phyloP scores from a whole-genome alignment of 2,888 invertebrate species.

The Horisme vitalbata region DNA sequence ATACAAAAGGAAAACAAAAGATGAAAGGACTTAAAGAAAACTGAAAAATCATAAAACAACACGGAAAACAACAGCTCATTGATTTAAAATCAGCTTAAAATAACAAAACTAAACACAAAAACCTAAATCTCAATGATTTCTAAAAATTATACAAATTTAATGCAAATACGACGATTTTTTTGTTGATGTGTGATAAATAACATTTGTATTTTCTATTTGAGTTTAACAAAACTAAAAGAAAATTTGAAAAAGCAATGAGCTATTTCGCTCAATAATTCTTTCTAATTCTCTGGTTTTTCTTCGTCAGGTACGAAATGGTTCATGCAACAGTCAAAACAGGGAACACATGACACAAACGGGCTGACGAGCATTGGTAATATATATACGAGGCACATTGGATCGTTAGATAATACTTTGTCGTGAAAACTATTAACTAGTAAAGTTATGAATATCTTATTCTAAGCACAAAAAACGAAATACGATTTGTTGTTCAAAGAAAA shows the following conservation, averaged over 20 bases:
- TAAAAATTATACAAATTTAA: too few relatives aligned
- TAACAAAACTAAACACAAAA: background rate
- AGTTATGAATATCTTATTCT: background rate
- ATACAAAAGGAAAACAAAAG: conserved; percentile 41
- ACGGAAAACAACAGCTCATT: conserved; percentile 37
- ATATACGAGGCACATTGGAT: conserved; percentile 43
- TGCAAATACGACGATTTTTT: too few relatives aligned
- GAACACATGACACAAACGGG: conserved; percentile 52
- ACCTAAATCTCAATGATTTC: conserved; percentile 1
- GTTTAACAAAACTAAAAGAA: too few relatives aligned
- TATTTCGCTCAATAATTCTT: too few relatives aligned
- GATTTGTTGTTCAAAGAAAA: background rate
- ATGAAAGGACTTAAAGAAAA: conserved; percentile 38
- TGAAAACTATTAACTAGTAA: background rate
- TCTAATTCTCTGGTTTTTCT: conserved; percentile 11
- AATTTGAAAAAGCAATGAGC: too few relatives aligned
- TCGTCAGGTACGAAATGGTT: conserved; percentile 44
- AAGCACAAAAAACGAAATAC: too few relatives aligned
- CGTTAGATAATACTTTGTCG: background rate
- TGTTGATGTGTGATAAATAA: too few relatives aligned
- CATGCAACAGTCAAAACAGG: conserved; percentile 51
- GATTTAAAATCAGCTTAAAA: background rate
- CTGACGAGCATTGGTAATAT: conserved; percentile 47
- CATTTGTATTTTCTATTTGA: too few relatives aligned
- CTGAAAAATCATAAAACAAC: conserved; percentile 33